A percentile compares a stretch with the other conserved stretches of the same genome.
Conservation (phyloP, 2,797 vertebrate species). For the Erpetoichthys calabaricus region DNA sequence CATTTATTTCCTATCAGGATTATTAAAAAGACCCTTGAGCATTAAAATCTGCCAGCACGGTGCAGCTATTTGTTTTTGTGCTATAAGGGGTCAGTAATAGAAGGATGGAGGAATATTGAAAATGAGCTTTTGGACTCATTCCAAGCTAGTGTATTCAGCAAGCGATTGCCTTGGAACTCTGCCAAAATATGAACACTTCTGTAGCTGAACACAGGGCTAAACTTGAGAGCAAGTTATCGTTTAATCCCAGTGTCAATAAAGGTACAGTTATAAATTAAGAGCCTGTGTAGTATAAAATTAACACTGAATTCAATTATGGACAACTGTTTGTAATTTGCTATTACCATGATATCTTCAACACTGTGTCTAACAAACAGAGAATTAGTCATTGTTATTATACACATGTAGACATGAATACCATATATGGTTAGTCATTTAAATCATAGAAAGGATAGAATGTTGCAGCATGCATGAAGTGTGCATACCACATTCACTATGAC, state of each 20-base stretch:
- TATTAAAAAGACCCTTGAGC: conserved; percentile 32
- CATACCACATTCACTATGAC: too few relatives aligned
- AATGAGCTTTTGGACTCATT: conserved; percentile 48
- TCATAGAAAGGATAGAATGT: too few relatives aligned
- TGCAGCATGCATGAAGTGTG: too few relatives aligned
- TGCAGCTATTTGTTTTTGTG: conserved; percentile 58
- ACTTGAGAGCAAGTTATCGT: conserved; percentile 51
- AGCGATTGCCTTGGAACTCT: conserved; percentile 48
- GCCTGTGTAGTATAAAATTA: conserved; percentile 52
- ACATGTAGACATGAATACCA: too few relatives aligned
- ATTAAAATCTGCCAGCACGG: conserved; percentile 37
- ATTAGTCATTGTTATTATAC: too few relatives aligned
- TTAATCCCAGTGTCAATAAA: conserved; percentile 65
- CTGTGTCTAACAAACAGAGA: too few relatives aligned
- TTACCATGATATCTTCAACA: too few relatives aligned
- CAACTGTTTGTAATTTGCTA: too few relatives aligned
- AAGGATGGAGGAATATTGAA: conserved; percentile 41
- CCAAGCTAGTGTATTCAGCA: conserved; percentile 43
- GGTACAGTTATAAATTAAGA: conserved; percentile 52
- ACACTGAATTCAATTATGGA: conserved; percentile 37
- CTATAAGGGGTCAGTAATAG: conserved; percentile 51
- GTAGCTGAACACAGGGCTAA: conserved; percentile 38
- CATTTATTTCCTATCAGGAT: conserved; percentile 29
- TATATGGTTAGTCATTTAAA: too few relatives aligned
- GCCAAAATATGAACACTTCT: conserved; percentile 47